Evolutionary conservation across 2,888 invertebrate genomes (phyloP).

Genomic region (Ormia ochracea): DNA sequence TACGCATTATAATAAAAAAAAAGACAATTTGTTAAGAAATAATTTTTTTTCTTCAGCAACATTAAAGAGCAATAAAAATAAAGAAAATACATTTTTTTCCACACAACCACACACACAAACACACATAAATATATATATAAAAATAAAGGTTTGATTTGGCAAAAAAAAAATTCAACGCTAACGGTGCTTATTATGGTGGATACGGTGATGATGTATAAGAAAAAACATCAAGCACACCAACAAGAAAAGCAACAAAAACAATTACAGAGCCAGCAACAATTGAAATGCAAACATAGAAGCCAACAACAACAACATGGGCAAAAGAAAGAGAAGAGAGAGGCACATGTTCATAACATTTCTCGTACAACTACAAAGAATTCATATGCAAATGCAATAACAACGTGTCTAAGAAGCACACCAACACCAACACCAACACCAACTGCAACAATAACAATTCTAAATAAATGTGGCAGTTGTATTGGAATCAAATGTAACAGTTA

Average conservation of each 20-base stretch:
- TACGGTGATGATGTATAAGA: conserved; percentile 51
- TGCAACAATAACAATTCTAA: not conserved
- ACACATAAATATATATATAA: not conserved
- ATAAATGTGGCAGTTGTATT: conserved; percentile 36
- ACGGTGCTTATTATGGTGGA: conserved; percentile 59
- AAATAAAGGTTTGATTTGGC: conserved; percentile 10
- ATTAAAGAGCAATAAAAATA: not conserved
- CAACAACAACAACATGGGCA: conserved; percentile 2
- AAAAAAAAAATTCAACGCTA: not conserved
- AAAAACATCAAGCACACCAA: conserved; percentile 35
- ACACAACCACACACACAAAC: too few relatives aligned
- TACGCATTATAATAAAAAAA: not conserved
- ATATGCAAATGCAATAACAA: conserved; percentile 16
- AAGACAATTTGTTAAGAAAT: not conserved
- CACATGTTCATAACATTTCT: conserved; percentile 10
- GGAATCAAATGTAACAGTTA: conserved; percentile 16
- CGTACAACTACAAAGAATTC: conserved; percentile 28
- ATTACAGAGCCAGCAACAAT: conserved; percentile 37
- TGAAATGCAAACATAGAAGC: conserved; percentile 63
- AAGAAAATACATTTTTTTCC: too few relatives aligned
- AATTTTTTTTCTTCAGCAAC: not conserved
- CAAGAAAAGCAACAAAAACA: conserved; percentile 35
- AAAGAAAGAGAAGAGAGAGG: not conserved
- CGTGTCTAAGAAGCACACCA: not conserved
- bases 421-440: too few relatives aligned